Base-by-base conservation (phyloP, 2,888 invertebrate species). In the Scaptomyza reducta region DNA sequence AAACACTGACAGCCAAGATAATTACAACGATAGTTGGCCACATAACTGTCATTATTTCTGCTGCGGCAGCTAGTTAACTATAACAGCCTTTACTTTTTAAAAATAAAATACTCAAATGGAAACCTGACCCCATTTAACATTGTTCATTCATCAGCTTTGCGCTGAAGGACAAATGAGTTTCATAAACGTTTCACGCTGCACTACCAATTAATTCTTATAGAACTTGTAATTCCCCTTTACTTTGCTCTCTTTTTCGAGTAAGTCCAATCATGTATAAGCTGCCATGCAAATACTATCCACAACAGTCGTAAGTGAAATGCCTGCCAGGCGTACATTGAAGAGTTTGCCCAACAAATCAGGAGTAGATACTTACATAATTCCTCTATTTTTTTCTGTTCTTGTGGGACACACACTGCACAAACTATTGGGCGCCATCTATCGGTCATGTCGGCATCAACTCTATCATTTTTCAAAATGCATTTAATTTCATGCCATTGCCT, bases 391-490 rank as follows among this genome's bases (percentile, higher is more conserved):
- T 38, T 51, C 10, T 51, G 6, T 33, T 22, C 5, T 22, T n/a
- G 49, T 16, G 25, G 11, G 13, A 33, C 13, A 31, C 29, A 40
- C n/a, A 31, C 31, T 10, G 10, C 31, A 25, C 14, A 9, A 6
- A 1, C 10, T 27, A n/a, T 44, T 7, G 16, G 25, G 42, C 22
- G 22, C n/a, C 35, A 9, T 25, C 35, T 41, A 38, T 74, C 58
- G 35, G 49, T 29, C 45, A 44, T 22, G 65, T 46, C 42, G 50
- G 33, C 63, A 61, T 45, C 49, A 49, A 59, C 63, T 80, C 70
- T 60, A 76, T 70, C 71, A 84, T 80, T 80, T 83, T 72, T 80
- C 75, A 75, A 78, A 87, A 81, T 83, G 87, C 87, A 80, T 87
- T 83, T 87, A 87, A 83, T 80, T 87, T 84, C 70, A 68, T 87